Evolutionary conservation across 2,797 vertebrate species (phyloP), one percentile per base, ranked within the genome.

Genomic region (Meda fulgida): DNA sequence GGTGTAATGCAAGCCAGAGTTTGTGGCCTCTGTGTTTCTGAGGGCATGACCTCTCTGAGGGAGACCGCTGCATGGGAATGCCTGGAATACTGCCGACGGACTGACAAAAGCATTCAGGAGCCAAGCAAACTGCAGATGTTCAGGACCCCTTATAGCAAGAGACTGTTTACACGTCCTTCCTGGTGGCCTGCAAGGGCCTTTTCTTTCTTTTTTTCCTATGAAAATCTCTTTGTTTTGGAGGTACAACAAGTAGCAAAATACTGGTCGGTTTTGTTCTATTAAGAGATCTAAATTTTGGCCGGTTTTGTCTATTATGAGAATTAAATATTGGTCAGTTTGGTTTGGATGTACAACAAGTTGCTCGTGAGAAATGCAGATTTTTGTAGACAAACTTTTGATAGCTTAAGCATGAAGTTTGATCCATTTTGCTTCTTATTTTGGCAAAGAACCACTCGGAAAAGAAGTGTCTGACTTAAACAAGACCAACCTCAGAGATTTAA

Each of bases 41-140:
- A 71, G 38, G 79, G 34, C 76, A 51, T 79, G 26, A 89, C 72
- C 58, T 80, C 79, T 76, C 53, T 65, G 60, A n/a, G 18, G 46
- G 40, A 51, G 71, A 78, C 19, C 51, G 43, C 69, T 76, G 70
- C 69, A 71, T 9, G 38, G 66, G 60, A n/a, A 11, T 48, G 67
- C 60, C 71, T 77, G 72, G 78, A 76, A 84, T 67, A 84, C 78
- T 86, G 72, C 43, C 23, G n/a, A 19, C 51, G 51, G 67, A 48
- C 34, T 78, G 34, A 72, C 36, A 78, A 66, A 60, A 53, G 19
- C 48, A 31, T 58, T 80, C 3, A 0, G n/a, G 53, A 38, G 29
- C 13, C 31, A 86, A 82, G 78, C 40, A 66, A 26, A 73, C 38
- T 43, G 55, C 70, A 80, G 69, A 78, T 80, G 81, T 77, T 55